Base-by-base conservation (phyloP, 1,140 invertebrate genomes). In the Drosophila sp. region DNA sequence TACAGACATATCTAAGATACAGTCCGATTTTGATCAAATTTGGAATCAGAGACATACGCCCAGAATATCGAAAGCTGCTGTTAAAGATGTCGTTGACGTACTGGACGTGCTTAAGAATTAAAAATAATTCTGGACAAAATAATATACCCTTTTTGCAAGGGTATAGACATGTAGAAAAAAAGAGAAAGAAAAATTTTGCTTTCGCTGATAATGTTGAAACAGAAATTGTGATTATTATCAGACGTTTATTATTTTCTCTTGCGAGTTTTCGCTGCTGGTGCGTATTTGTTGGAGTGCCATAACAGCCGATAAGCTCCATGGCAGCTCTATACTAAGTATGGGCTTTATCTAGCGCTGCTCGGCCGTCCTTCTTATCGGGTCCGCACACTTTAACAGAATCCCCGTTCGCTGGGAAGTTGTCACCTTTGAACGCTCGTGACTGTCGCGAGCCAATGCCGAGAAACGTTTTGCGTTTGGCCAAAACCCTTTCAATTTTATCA, bases 211-310 rank as follows among this genome's bases (percentile, higher is more conserved):
- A 54, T 27, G 41, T 27, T 27, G 33, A 50, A 80, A 80, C 72
- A 72, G 38, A 78, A 67, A 74, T 79, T 68, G 50, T 70, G 75
- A 81, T 75, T 86, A 60, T 66, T 70, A 85, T 82, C 75, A 65
- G 44, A 62, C 79, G 54, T 79, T 78, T 86, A 81, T 81, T 78
- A 72, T 85, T 86, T 81, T 81, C 66, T 76, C 67, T 50, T 38
- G 54, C 29, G 55, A 40, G 41, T 70, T 70, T 61, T 58, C 50
- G 35, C 33, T 60, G 35, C 35, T 60, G 54, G 58, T 55, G 44
- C 23, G 61, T 33, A 65, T 65, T 73, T 33, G 54, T 32, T 76
- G 60, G 67, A 77, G 74, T 30, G 74, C 58, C 56, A 81, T 70
- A 86, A 85, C 63, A 44, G 67, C 41, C 60, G 82, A 86, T 81